These are phyloP conservation scores for Lithophane semibrunnea DNA, from an alignment of 2,888 invertebrate genomes.

Conservation along the genomic window DNA sequence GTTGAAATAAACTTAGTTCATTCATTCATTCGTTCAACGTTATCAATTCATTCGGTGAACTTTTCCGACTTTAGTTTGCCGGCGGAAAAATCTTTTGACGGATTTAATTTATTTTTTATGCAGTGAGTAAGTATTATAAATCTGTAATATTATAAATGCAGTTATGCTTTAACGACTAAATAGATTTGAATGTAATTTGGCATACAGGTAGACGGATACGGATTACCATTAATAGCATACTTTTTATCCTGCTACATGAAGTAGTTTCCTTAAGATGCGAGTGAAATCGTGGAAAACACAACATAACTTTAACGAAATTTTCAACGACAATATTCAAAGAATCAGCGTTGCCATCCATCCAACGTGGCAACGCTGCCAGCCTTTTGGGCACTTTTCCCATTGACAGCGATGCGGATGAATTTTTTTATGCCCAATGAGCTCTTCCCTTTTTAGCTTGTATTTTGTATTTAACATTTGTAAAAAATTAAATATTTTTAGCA, in stretches of 20 bases:
- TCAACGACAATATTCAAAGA: neutral
- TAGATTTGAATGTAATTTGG: neutral
- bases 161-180: neutral
- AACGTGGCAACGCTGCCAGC: neutral
- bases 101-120: slow-evolving; percentile 31
- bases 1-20: slow-evolving; percentile 52
- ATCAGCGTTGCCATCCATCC: neutral
- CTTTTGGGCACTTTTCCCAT: neutral
- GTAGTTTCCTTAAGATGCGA: neutral
- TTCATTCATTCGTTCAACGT: slow-evolving; percentile 45
- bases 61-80: slow-evolving; percentile 24
- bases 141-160: neutral
- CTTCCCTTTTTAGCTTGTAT: neutral
- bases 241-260: too few relatives aligned
- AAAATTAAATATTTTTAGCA: neutral
- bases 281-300: neutral
- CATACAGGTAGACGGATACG: neutral
- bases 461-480: neutral
- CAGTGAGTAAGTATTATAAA: slow-evolving; percentile 5
- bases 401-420: neutral
- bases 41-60: slow-evolving; percentile 59
- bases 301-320: neutral
- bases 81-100: slow-evolving; percentile 23
- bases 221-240: too few relatives aligned
- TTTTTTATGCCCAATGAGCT: neutral